Evolutionary conservation across 2,888 invertebrate genomes (phyloP), one percentile per base, ranked within the genome.

Genomic region (Plagodis pulveraria): DNA sequence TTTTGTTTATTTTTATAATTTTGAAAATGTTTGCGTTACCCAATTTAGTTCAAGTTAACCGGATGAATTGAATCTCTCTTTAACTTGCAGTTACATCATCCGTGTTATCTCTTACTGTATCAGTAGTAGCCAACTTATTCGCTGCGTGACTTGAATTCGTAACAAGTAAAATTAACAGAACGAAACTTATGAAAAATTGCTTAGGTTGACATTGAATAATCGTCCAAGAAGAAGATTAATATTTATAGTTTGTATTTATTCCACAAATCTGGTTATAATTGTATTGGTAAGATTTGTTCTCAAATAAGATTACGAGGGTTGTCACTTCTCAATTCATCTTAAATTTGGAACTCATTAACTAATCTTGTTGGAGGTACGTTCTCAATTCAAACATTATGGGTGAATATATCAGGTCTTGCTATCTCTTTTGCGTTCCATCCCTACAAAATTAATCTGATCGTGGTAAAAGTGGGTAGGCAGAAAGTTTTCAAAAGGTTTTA

Each of bases 111-210:
- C 11, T 47, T 59, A 55, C 60, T 67, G 62, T 52, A 49, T 46
- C 32, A 53, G 56, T 61, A 65, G 60, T 50, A 61, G 62, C 63
- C 57, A 65, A 69, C 60, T 65, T 65, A 58, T 57, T 55, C 55
- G 44, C 35, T 63, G 59, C 67, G 69, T 69, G 69, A 63, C 69
- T 57, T 46, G 67, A 67, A 64, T 69, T 35, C 61, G 50, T 44
- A 48, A 43, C 11, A 52, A 56, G 59, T 54, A 55, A 65, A 62
- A 54, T 55, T 52, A 44, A 34, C 42, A 57, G 45, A 38, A 62
- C 42, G 42, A 53, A 54, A 60, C 54, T 55, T 63, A 53, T 54
- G 53, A 56, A 55, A 52, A 63, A 64, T 63, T 57, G 54, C 42
- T 52, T 52, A 38, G 38, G 56, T 48, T 45, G 48, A 60, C 48